These are phyloP conservation scores for Pterocles orientalis DNA, from an alignment of 2,113 vertebrate genomes.

Conservation along the genomic window DNA sequence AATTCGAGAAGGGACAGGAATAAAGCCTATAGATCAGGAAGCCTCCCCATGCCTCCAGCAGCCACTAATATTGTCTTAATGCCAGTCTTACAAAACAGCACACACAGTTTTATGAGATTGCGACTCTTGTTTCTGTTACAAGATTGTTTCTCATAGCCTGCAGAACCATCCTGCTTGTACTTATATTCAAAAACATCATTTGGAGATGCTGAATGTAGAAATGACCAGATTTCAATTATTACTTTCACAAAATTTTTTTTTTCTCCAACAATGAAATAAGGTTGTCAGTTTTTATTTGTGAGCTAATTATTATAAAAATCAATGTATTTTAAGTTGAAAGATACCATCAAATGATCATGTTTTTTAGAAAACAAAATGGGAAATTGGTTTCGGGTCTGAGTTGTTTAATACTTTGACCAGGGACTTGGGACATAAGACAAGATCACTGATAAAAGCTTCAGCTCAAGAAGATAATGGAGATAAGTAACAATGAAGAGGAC, in stretches of 20 bases:
- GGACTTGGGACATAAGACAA: not conserved
- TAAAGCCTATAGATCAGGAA: not conserved
- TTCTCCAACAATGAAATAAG: not conserved
- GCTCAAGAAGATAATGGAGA: not conserved
- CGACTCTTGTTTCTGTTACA: not conserved
- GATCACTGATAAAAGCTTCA: not conserved
- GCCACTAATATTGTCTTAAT: not conserved
- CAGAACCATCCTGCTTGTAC: not conserved
- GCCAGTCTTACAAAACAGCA: not conserved
- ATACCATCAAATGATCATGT: not conserved
- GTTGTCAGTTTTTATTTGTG: slow-evolving; percentile 10
- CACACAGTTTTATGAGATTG: not conserved
- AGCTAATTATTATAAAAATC: not conserved
- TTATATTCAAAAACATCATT: not conserved
- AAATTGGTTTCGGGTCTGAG: not conserved
- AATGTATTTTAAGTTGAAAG: slow-evolving; percentile 8
- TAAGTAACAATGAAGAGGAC: not conserved
- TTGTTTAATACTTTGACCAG: not conserved
- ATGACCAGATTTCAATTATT: not conserved
- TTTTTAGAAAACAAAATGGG: not conserved
- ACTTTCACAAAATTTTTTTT: not conserved
- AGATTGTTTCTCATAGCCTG: not conserved
- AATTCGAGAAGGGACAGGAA: not conserved
- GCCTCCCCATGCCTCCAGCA: not conserved
- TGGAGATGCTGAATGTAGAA: not conserved